Evolutionary conservation across 2,113 vertebrate genomes (phyloP), one percentile per base, ranked within the genome.

Genomic region (Perognathus longimembris): DNA sequence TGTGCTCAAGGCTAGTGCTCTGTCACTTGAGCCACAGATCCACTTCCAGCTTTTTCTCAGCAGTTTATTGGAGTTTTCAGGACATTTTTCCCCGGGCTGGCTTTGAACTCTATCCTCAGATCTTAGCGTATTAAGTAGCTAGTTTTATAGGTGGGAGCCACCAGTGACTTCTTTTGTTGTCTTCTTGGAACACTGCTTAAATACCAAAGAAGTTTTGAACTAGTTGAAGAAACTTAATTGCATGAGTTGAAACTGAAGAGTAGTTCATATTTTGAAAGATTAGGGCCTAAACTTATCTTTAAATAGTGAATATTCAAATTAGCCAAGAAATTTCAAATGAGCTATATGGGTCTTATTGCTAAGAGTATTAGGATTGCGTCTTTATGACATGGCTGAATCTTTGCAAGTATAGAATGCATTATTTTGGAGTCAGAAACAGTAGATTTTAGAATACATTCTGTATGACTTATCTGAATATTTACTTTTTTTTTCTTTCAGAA

Each of bases 401-500:
- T 91, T 94, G 77, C 6, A 28, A 80, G 28, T 74, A 64, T 21
- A 61, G 50, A 92, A 57, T 90, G 3, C 61, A 69, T 78, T 79
- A 30, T 50, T 80, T 87, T 88, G 42, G 54, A 81, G 88, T 92
- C 28, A 93, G 76, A 88, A 85, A 67, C 69, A 36, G 21, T 70
- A 50, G 28, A 45, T 81, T 95, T 81, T 71, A 26, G 77, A 85
- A 67, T 79, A 59, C 91, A 95, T 38, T 59, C 14, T 54, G 0
- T 66, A 30, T 84, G 32, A 21, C 45, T 81, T 38, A 66, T 0
- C 9, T 91, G n/a, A 32, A 45, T 74, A 59, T 42, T 61, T 90
- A 28, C 7, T 50, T 85, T 76, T 94, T 28, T 90, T 40, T 30
- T 24, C 90, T 91, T 97, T 67, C 97, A 99, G 99, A 99, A 98